Evolutionary conservation across 2,113 vertebrate genomes (phyloP).

Genomic region (Rostratula benghalensis): DNA sequence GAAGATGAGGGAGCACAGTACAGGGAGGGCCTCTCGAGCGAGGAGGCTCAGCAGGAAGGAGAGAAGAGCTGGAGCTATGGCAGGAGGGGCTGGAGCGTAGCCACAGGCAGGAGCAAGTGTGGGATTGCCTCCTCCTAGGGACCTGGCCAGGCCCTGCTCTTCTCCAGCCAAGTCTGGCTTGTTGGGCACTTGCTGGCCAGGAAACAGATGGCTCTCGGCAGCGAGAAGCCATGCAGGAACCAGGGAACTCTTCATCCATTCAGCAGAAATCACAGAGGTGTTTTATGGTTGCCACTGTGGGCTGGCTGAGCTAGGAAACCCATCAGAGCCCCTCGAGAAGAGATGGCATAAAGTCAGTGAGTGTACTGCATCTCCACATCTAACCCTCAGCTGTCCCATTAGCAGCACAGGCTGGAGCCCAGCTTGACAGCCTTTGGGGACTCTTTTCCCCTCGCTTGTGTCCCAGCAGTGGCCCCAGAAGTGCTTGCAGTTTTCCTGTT

Average conservation of each 20-base stretch:
- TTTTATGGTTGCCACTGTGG: not conserved
- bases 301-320: not conserved
- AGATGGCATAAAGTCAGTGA: not conserved
- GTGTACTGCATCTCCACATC: accelerated
- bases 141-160: not conserved
- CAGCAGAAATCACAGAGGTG: not conserved
- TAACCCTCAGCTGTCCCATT: not conserved
- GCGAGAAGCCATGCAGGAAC: not conserved
- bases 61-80: not conserved
- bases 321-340: not conserved
- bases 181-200: not conserved
- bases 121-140: not conserved
- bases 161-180: not conserved
- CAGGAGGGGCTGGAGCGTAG: not conserved
- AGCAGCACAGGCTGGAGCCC: not conserved
- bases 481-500: accelerated
- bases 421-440: accelerated
- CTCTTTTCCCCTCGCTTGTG: not conserved
- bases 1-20: not conserved
- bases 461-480: not conserved
- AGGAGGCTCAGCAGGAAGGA: not conserved
- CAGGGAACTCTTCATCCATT: not conserved
- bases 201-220: not conserved
- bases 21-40: accelerated
- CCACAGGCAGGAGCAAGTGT: not conserved